Percentiles rank a stretch among this genome's conserved stretches.
Evolutionary conservation across 2,888 invertebrate species (phyloP).

Genomic region (Cancer borealis): DNA sequence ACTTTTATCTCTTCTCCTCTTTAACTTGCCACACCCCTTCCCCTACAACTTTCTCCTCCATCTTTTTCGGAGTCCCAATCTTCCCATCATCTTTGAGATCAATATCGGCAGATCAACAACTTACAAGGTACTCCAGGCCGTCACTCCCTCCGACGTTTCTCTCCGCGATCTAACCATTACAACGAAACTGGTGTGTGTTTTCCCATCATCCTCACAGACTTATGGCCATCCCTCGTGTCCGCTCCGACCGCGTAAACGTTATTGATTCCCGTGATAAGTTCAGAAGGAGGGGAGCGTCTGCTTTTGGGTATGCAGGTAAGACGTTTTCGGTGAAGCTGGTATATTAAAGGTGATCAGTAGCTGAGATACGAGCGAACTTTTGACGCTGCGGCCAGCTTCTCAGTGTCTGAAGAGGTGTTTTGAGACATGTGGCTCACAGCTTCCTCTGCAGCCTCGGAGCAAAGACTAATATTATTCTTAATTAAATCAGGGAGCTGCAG

Average conservation of each 20-base stretch:
- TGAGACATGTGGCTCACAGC: not conserved
- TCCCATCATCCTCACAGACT: slow-evolving; percentile 28
- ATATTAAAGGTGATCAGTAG: slow-evolving; percentile 37
- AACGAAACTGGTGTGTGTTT: not conserved
- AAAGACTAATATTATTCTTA: not conserved
- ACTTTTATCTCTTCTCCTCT: slow-evolving; percentile 14
- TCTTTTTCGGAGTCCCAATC: not conserved
- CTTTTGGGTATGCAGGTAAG: slow-evolving; percentile 29
- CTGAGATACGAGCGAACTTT: slow-evolving; percentile 14
- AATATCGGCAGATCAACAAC: slow-evolving; percentile 31
- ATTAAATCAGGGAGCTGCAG: slow-evolving; percentile 4
- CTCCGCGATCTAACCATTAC: slow-evolving; percentile 34
- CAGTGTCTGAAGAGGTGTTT: slow-evolving; percentile 3
- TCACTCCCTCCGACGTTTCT: slow-evolving; percentile 26
- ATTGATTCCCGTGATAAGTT: slow-evolving; percentile 41
- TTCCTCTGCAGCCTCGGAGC: not conserved
- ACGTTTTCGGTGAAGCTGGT: not conserved
- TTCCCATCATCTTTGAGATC: slow-evolving; percentile 40
- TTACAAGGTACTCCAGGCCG: slow-evolving; percentile 25
- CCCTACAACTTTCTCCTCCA: not conserved
- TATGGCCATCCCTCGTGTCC: slow-evolving; percentile 34
- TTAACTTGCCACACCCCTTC: not conserved
- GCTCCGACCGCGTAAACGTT: slow-evolving; percentile 2
- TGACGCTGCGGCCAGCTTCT: slow-evolving; percentile 15
- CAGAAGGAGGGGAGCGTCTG: not conserved